Base-by-base conservation (phyloP, 2,113 vertebrate genomes). In the Mustela nigripes region DNA sequence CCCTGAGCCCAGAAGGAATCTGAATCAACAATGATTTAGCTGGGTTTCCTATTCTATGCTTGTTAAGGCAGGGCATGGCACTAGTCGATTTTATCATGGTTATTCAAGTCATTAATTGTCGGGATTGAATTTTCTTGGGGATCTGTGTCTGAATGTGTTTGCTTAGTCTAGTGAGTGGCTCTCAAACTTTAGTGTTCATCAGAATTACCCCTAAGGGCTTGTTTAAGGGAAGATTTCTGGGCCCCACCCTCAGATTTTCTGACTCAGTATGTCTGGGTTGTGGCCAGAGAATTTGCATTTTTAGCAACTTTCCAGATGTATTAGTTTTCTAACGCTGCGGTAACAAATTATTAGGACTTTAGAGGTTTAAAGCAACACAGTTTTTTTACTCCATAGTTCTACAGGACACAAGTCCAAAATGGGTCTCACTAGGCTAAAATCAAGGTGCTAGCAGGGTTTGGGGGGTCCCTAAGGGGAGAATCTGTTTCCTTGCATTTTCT, bases 61-160 rank as follows among this genome's bases (percentile, higher is more conserved):
- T 96, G 96, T 91, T 39, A 50, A 96, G 96, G 73, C 96, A 96
- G 22, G 67, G 62, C 45, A 22, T 24, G 63, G n/a, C 58, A n/a
- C 81, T 91, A 85, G 80, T 56, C 94, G 96, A 96, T 89, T 97
- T 95, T 95, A 96, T 91, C 89, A 82, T 11, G 26, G 63, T 95
- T 96, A 97, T 87, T 97, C 96, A 97, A 95, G 60, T 85, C 80
- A 81, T 94, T 96, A 92, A 50, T 91, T 93, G 87, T 48, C 26
- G 63, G 71, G 73, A 84, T 28, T 88, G 83, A 42, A 80, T 96
- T 94, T 95, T 67, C 60, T 79, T 56, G 58, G 76, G 67, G 16
- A 95, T 95, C 83, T 96, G 21, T 97, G 91, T 95, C 88, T 94
- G 90, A 93, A 62, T 87, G 48, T 50, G 48, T 93, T 97, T 93